Conservation (phyloP, 2,888 invertebrate genomes). For the Polyploca ridens region DNA sequence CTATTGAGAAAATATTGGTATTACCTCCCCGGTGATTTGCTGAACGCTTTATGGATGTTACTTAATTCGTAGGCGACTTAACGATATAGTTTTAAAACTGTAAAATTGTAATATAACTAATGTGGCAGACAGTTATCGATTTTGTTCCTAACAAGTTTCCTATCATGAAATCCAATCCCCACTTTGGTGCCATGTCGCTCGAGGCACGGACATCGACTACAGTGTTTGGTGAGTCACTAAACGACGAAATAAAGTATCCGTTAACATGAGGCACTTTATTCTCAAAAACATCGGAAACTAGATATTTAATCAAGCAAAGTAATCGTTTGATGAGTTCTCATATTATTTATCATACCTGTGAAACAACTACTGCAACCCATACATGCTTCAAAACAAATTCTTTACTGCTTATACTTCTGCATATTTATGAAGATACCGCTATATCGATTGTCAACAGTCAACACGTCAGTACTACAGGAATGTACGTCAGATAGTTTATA, state of each 20-base stretch:
- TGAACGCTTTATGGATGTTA: constrained; percentile 30
- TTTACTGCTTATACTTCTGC: not conserved
- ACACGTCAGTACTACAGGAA: not conserved
- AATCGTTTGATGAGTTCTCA: not conserved
- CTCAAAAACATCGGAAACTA: not conserved
- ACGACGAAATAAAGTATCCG: constrained; percentile 34
- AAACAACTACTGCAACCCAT: not conserved
- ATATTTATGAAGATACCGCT: not conserved
- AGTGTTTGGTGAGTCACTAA: constrained; percentile 50
- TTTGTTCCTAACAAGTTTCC: constrained; percentile 45
- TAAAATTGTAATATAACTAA: constrained; percentile 2
- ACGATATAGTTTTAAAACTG: constrained; percentile 17
- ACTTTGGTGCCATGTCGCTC: constrained; percentile 60
- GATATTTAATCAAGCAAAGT: not conserved
- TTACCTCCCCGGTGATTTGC: constrained; percentile 37
- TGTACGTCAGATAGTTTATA: not conserved
- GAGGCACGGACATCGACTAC: constrained; percentile 53
- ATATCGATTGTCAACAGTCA: not conserved
- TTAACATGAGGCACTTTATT: constrained; percentile 23
- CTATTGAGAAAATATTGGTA: constrained; percentile 44
- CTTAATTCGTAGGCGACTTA: constrained; percentile 35
- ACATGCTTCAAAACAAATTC: not conserved
- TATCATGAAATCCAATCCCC: constrained; percentile 62
- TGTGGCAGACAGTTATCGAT: constrained; percentile 32
- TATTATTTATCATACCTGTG: no score